Evolutionary conservation across 2,113 vertebrate species (phyloP), one percentile per base, ranked within the genome.

Genomic region (Mesitornis unicolor): DNA sequence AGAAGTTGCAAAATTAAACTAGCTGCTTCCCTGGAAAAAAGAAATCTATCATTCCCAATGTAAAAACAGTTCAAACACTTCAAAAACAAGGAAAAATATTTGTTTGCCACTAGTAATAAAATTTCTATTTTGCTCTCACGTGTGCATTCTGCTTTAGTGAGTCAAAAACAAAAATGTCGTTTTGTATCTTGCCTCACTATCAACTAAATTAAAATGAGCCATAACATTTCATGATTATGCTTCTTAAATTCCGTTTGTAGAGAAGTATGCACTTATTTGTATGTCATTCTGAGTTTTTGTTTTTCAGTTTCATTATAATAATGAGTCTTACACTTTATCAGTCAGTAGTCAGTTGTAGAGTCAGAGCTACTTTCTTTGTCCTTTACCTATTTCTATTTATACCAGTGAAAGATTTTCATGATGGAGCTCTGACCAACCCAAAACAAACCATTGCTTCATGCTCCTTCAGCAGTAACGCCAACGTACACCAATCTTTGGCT

Each of bases 401-500:
- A 26, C 3, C n/a, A 76, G 16, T 48, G 40, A 53, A 89, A 56
- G 12, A 51, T 26, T 60, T 76, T 53, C 31, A 25, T n/a, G 56
- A 56, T 1, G 64, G 24, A 84, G 5, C 19, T 59, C 54, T 53
- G 28, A 76, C 17, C 22, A 70, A 26, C 1, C 2, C 6, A 57
- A 40, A 88, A 64, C 8, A 31, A 75, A 11, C 29, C 47, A 14
- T 59, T 50, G 28, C 35, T 87, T 76, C 26, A 17, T 0, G 1
- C 0, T 8, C 13, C 9, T 64, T 50, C 36, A 76, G n/a, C 20
- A 45, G 8, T 42, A 79, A 43, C 38, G 7, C 13, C 0, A 38
- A 7, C 4, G 47, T 57, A 12, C 9, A 36, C 0, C 0, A 6
- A 28, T 6, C 18, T 50, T 74, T 57, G 42, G 7, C 19, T 42